phyloP scores from a whole-genome alignment of 2,113 vertebrate genomes.

The Naja naja region DNA sequence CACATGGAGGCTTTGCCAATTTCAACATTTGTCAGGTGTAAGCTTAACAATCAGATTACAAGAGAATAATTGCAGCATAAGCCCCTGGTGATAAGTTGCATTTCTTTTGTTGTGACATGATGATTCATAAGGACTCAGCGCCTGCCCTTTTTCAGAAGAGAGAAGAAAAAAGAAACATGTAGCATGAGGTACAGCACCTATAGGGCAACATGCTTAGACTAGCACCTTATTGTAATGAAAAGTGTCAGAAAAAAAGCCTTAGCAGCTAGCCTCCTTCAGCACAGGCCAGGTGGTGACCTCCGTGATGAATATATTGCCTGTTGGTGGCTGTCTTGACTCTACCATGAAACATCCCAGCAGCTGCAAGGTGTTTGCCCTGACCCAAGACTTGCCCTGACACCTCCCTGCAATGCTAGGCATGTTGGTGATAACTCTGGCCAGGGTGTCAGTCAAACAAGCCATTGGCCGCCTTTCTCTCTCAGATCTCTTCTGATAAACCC shows the following conservation, averaged over 20 bases:
- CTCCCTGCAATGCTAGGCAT: not conserved
- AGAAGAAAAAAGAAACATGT: not conserved
- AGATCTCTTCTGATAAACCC: slow-evolving; percentile 20
- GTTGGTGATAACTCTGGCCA: not conserved
- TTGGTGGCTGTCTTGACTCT: not conserved
- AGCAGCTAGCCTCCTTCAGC: not conserved
- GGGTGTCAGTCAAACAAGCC: slow-evolving; percentile 39
- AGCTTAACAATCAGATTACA: not conserved
- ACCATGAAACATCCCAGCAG: fast-evolving
- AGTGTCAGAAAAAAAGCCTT: not conserved
- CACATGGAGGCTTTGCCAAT: not conserved
- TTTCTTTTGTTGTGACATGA: not conserved
- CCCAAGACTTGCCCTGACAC: slow-evolving; percentile 27
- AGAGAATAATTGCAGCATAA: not conserved
- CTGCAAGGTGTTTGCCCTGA: not conserved
- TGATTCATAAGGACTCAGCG: not conserved
- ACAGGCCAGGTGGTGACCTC: not conserved
- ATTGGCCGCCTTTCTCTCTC: slow-evolving; percentile 26
- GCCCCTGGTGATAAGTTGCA: not conserved
- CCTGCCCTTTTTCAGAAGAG: not conserved
- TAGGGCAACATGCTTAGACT: not conserved
- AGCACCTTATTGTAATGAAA: not conserved
- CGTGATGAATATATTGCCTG: not conserved
- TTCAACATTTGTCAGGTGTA: not conserved
- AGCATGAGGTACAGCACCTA: not conserved